These are phyloP conservation scores for Acrocyrtus sp. DNA, from an alignment of 2,888 invertebrate species.

Conservation along the genomic window DNA sequence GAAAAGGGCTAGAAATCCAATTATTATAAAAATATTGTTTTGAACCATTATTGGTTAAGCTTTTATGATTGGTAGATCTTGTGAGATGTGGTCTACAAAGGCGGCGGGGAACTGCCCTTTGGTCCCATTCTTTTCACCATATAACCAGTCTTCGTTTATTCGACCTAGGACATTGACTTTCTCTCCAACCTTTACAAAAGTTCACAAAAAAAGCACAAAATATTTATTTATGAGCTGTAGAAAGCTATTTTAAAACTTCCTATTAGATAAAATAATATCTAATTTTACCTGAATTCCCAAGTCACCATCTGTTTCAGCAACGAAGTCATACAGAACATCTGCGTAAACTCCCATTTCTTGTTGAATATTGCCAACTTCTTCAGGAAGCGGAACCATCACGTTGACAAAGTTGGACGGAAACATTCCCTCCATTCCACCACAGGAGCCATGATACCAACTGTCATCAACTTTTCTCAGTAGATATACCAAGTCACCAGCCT, in stretches of 20 bases:
- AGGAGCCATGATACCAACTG: slow-evolving; percentile 66
- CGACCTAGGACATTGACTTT: slow-evolving; percentile 62
- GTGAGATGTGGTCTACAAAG: slow-evolving; percentile 60
- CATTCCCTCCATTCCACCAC: slow-evolving; percentile 66
- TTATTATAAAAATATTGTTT: too few species aligned
- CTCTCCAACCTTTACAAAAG: slow-evolving; percentile 60
- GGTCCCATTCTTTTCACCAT: slow-evolving; percentile 61
- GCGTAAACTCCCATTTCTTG: slow-evolving; percentile 21
- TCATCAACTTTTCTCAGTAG: slow-evolving; percentile 65
- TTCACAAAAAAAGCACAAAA: not conserved
- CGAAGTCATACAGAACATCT: slow-evolving; percentile 54
- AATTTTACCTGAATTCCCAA: slow-evolving; percentile 52
- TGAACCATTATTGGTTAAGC: too few species aligned
- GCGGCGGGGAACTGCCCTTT: slow-evolving; percentile 64
- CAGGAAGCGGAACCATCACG: slow-evolving; percentile 55
- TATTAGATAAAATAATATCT: too few species aligned
- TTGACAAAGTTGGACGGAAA: slow-evolving; percentile 66
- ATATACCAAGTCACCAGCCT: slow-evolving; percentile 66
- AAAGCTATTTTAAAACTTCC: too few species aligned
- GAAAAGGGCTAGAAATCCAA: too few species aligned
- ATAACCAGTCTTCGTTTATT: slow-evolving; percentile 64
- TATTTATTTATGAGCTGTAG: too few species aligned
- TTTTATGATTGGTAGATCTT: slow-evolving; percentile 53
- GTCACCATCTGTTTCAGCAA: slow-evolving; percentile 59
- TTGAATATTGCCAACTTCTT: not conserved